Evolutionary conservation across 1,140 invertebrate genomes (phyloP), one percentile per base, ranked within the genome.

Genomic region (Leptinotarsa texana): DNA sequence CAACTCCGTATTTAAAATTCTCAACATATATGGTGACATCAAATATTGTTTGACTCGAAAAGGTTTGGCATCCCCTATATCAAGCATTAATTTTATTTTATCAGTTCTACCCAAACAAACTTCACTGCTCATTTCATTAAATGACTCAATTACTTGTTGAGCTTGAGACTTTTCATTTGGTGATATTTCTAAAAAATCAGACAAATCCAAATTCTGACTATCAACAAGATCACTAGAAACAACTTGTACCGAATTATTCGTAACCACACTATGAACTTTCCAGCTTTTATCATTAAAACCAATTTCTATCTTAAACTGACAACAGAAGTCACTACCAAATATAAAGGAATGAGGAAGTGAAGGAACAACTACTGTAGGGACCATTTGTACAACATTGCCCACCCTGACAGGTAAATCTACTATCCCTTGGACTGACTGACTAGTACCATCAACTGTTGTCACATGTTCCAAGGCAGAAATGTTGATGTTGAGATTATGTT

Each of bases 1-100:
- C 27, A 33, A 33, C 27, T 33, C 27, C 27, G 27, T 33, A 33
- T 33, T 33, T 33, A 33, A 33, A 33, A 33, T 33, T 33, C 27
- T 33, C 27, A 33, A 6, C 27, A 33, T 33, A 33, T 33, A 33
- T 33, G 6, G 27, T 33, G 27, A 33, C 27, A 33, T 33, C 27
- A 33, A 33, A 33, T 33, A 33, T 33, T 33, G 27, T 33, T 33
- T 57, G 5, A 17, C 51, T 57, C n/a, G 65, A 72, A 78, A 63
- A 8, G 74, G 77, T 67, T 65, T 57, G 1, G 69, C 57, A 65
- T 65, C 21, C 17, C 74, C 74, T 3, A 70, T 77, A 47, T 79
- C 75, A 15, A 79, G 77, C 21, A 15, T 65, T 8, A 65, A 18
- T 5, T n/a, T 65, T 21, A 65, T 65, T 65, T 33, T 22, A 65